Percentiles rank a stretch among this genome's conserved stretches.
These are phyloP conservation scores for Peromyscus attwateri DNA, from an alignment of 2,797 vertebrate species.

Conservation along the genomic window DNA sequence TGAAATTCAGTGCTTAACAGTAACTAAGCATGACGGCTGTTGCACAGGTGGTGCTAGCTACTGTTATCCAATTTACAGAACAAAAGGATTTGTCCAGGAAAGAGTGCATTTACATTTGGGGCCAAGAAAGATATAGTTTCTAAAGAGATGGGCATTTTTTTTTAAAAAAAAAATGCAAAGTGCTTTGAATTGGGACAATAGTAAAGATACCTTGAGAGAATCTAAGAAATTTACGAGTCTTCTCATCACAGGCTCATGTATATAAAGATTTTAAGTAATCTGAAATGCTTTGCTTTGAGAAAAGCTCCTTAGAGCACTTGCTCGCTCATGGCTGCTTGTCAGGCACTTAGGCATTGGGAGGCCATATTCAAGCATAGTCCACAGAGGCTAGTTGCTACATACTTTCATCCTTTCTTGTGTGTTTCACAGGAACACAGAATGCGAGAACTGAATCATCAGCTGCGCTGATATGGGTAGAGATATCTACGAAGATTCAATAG, in stretches of 20 bases:
- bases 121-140: neutral
- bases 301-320: neutral
- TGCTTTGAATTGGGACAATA: neutral
- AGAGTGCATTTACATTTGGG: neutral
- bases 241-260: neutral
- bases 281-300: neutral
- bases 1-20: neutral
- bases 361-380: neutral
- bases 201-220: neutral
- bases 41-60: neutral
- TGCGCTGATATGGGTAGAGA: neutral
- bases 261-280: neutral
- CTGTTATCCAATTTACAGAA: neutral
- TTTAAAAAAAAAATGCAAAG: neutral
- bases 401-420: neutral
- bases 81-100: neutral
- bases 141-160: neutral
- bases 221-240: neutral
- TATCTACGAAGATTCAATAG: neutral
- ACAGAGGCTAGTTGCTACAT: neutral
- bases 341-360: neutral
- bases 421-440: neutral
- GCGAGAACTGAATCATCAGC: neutral
- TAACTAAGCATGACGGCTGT: neutral
- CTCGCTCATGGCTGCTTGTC: neutral